Evolutionary conservation across 2,113 vertebrate species (phyloP).

Genomic region (Corythoichthys intestinalis): DNA sequence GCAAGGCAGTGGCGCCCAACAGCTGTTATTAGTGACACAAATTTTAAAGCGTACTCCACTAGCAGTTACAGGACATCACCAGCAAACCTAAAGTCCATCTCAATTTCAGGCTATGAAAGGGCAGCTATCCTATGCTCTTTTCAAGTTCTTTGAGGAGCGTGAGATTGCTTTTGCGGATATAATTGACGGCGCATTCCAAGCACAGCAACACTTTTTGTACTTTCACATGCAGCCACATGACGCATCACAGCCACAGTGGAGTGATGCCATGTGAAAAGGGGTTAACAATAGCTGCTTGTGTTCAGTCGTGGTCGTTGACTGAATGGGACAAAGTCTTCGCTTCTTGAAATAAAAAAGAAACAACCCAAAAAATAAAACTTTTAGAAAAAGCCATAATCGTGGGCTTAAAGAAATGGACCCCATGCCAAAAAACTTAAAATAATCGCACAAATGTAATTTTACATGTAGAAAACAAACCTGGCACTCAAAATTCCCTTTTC

Average conservation of each 20-base stretch:
- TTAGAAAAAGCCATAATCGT: background rate
- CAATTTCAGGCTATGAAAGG: conserved; percentile 12
- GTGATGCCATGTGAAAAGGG: background rate
- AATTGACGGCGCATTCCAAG: background rate
- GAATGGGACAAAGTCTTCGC: background rate
- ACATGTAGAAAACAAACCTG: no score
- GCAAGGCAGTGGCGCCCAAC: background rate
- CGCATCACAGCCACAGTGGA: background rate
- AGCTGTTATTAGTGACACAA: conserved; percentile 5
- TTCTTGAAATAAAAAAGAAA: background rate
- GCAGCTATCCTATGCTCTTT: background rate
- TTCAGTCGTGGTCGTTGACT: background rate
- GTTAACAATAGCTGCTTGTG: conserved; percentile 24
- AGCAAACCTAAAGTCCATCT: background rate
- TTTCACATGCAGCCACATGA: background rate
- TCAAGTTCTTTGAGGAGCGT: background rate
- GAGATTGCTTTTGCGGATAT: background rate
- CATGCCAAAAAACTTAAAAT: no score
- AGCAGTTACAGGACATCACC: conserved; percentile 19
- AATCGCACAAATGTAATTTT: background rate
- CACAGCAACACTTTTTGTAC: background rate
- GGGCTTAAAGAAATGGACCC: no score
- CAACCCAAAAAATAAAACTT: background rate
- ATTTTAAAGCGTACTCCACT: conserved; percentile 1
- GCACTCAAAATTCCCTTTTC: background rate